phyloP scores from a whole-genome alignment of 2,113 vertebrate species.

The Sinocyclocheilus anophthalmus region DNA sequence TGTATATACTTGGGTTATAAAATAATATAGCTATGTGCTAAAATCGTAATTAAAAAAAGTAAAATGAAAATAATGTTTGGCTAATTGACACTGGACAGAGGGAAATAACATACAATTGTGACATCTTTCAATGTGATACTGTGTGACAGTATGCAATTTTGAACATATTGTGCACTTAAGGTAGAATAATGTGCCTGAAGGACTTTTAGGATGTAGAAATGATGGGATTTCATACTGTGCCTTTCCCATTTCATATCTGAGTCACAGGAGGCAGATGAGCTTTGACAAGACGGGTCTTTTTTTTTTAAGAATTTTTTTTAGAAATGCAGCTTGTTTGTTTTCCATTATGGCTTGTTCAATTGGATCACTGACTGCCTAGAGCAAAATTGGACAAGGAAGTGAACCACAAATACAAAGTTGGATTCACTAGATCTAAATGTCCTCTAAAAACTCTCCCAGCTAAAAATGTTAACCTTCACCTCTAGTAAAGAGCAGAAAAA shows the following conservation, averaged over 20 bases:
- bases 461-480: constrained; percentile 26
- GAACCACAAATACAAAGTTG: constrained; percentile 43
- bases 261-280: not conserved
- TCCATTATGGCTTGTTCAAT: constrained; percentile 50
- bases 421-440: constrained; percentile 25
- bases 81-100: not conserved
- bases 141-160: not conserved
- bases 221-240: constrained; percentile 2
- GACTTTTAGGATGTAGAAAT: constrained; percentile 30
- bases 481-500: constrained; percentile 22
- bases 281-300: not conserved
- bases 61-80: too few relatives aligned
- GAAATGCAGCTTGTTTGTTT: constrained; percentile 53
- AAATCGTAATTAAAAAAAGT: too few relatives aligned
- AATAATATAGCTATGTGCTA: too few relatives aligned
- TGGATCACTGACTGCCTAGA: constrained; percentile 49
- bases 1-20: too few relatives aligned
- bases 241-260: not conserved
- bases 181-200: constrained; percentile 34
- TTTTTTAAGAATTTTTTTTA: not conserved
- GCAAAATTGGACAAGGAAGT: constrained; percentile 16
- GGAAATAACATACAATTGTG: constrained; percentile 7
- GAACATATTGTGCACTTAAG: constrained; percentile 10
- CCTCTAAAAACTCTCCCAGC: constrained; percentile 39
- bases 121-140: not conserved